Conservation (phyloP, 1,140 invertebrate genomes). For the Portunus trituberculatus region DNA sequence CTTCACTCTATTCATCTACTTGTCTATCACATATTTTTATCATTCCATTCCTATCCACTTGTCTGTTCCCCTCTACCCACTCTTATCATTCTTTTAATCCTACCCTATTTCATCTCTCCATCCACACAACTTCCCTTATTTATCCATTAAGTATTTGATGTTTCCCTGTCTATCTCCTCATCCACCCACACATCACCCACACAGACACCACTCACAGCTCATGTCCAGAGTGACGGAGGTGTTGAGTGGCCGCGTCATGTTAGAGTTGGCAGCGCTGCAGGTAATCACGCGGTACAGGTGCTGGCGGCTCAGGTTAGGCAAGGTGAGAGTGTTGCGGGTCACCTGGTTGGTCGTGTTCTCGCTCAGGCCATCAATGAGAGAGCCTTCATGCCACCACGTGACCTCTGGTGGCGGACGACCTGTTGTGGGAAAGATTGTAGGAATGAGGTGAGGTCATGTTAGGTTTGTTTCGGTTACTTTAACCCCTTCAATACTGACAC, state of each 20-base stretch:
- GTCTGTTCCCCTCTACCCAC: too few species aligned
- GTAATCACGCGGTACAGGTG: constrained; percentile 78
- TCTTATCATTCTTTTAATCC: too few species aligned
- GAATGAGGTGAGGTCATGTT: not conserved
- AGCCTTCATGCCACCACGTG: constrained; percentile 70
- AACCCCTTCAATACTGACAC: not conserved
- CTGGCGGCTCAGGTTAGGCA: constrained; percentile 77
- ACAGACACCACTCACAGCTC: constrained; percentile 51
- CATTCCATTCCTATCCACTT: too few species aligned
- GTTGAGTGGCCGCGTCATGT: constrained; percentile 76
- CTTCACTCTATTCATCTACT: too few species aligned
- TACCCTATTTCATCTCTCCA: too few species aligned
- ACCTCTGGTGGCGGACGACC: constrained; percentile 67
- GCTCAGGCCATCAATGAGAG: constrained; percentile 59
- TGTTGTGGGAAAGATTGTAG: not conserved
- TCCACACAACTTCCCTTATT: too few species aligned
- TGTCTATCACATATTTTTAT: too few species aligned
- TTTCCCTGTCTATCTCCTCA: too few species aligned
- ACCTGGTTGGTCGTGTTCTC: constrained; percentile 43
- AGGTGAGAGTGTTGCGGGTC: constrained; percentile 70
- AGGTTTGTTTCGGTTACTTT: too few species aligned
- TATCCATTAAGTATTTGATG: too few species aligned
- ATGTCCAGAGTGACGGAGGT: constrained; percentile 68
- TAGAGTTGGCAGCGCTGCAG: constrained; percentile 79
- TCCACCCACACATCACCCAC: not conserved